Conservation (phyloP, 2,888 invertebrate genomes). For the Acanthoscelides obtectus region DNA sequence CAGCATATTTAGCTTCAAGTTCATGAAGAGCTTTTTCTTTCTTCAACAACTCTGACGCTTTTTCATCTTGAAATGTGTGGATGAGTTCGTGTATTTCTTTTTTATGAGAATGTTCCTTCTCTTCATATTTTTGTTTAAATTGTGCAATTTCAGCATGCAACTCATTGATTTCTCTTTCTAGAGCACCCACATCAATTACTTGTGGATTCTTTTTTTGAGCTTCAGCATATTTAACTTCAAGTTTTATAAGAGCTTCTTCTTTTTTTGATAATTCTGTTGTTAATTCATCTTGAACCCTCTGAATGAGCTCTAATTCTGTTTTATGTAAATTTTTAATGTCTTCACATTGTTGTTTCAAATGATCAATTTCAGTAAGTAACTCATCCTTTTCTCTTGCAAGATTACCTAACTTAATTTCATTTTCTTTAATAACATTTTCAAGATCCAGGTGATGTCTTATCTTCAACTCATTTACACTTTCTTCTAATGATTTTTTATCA, state of each 20-base stretch:
- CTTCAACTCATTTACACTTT: constrained; percentile 46
- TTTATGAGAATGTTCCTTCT: constrained; percentile 7
- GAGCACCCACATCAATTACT: constrained; percentile 46
- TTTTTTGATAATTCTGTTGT: neutral
- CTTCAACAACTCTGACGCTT: constrained; percentile 12
- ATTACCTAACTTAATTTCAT: constrained; percentile 46
- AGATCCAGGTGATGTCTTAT: constrained; percentile 43
- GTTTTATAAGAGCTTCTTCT: no score
- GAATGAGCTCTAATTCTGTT: constrained; percentile 16
- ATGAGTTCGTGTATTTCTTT: constrained; percentile 17
- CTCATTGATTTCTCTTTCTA: constrained; percentile 41
- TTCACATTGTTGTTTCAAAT: constrained; percentile 10
- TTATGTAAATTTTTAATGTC: constrained; percentile 7
- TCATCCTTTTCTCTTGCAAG: constrained; percentile 41
- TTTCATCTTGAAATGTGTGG: constrained; percentile 14
- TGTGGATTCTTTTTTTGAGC: no score
- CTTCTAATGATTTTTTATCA: constrained; percentile 44
- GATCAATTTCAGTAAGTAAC: constrained; percentile 17
- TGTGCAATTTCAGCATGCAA: constrained; percentile 17
- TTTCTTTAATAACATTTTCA: constrained; percentile 44
- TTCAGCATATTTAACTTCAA: constrained; percentile 1
- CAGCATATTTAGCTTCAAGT: constrained; percentile 24
- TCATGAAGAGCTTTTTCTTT: constrained; percentile 22
- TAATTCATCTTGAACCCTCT: constrained; percentile 5
- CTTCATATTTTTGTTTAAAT: constrained; percentile 10